These are phyloP conservation scores for Apodemia hepburni DNA, from an alignment of 2,888 invertebrate genomes.

Conservation along the genomic window DNA sequence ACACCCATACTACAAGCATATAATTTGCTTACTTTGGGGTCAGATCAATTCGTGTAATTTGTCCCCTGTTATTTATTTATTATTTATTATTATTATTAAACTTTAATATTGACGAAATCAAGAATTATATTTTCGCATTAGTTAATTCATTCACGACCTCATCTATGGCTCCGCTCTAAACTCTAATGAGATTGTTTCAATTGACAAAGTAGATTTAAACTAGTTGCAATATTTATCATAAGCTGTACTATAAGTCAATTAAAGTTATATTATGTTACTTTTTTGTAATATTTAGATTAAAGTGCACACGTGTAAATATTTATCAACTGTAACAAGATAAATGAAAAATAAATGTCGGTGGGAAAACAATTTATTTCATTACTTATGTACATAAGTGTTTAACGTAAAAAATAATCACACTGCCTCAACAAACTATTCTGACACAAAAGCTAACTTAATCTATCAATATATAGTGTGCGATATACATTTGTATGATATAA, in stretches of 20 bases:
- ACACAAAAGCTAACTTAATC: conserved; percentile 57
- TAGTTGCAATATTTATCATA: conserved; percentile 5
- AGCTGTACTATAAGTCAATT: conserved; percentile 11
- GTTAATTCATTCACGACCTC: not conserved
- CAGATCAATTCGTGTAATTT: too few species aligned
- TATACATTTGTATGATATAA: conserved; percentile 51
- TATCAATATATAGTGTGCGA: conserved; percentile 54
- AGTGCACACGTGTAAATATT: conserved; percentile 11
- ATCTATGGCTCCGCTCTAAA: not conserved
- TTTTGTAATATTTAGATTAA: conserved; percentile 24
- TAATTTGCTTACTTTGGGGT: too few species aligned
- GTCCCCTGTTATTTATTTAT: too few species aligned
- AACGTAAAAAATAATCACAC: conserved; percentile 57
- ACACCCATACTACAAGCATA: too few species aligned
- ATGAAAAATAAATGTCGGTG: conserved; percentile 44
- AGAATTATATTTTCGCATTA: not conserved
- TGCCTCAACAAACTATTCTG: conserved; percentile 41
- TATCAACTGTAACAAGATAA: conserved; percentile 18
- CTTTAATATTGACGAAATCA: too few species aligned
- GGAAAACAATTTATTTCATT: conserved; percentile 69
- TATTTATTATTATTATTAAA: too few species aligned
- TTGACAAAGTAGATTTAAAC: not conserved
- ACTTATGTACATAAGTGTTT: conserved; percentile 65
- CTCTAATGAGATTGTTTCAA: not conserved
- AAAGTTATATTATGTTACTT: conserved; percentile 18